Evolutionary conservation across 2,113 vertebrate species (phyloP).

Genomic region (Ameiurus melas): DNA sequence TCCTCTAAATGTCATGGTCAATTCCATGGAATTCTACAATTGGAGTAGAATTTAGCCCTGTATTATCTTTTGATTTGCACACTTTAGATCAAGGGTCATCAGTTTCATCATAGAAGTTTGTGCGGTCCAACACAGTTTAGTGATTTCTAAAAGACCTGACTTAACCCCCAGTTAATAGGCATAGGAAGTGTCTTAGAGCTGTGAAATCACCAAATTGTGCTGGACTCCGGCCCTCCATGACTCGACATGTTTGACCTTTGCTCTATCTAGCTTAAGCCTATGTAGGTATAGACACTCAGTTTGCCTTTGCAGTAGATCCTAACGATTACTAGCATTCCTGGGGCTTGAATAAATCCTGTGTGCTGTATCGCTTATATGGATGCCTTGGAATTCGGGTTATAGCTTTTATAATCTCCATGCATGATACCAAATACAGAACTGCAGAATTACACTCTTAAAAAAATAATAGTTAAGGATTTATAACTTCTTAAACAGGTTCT

Average conservation of each 20-base stretch:
- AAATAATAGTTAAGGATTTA: neutral
- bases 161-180: neutral
- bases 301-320: neutral
- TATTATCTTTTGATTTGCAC: slow-evolving; percentile 2
- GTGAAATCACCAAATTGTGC: neutral
- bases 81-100: slow-evolving; percentile 13
- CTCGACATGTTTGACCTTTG: neutral
- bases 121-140: neutral
- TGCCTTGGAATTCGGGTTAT: slow-evolving; percentile 16
- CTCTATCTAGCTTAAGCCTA: neutral
- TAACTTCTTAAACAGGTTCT: neutral
- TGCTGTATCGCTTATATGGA: slow-evolving; percentile 21
- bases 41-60: neutral
- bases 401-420: slow-evolving; percentile 13
- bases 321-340: neutral
- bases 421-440: slow-evolving; percentile 47
- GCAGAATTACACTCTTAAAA: neutral
- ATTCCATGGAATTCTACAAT: neutral
- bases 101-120: neutral
- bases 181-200: neutral
- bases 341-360: slow-evolving; percentile 21
- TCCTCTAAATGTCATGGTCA: neutral
- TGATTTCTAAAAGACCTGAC: neutral
- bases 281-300: neutral
- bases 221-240: neutral